Percentiles rank a stretch among this genome's conserved stretches.
phyloP scores from a whole-genome alignment of 2,797 vertebrate species.

The Ciconia nigra region DNA sequence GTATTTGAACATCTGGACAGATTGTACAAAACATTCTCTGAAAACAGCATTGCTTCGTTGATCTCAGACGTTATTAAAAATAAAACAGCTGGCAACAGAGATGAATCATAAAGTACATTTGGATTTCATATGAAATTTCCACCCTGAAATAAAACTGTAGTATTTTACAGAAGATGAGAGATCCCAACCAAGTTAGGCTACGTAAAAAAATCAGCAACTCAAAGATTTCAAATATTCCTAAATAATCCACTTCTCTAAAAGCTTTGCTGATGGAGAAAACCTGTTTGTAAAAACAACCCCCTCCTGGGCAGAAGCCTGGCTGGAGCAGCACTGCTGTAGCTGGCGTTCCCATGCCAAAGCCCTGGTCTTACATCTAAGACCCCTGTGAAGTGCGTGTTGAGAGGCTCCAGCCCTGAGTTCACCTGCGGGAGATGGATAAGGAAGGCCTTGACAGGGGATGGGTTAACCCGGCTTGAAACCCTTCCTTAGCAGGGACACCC shows the following conservation, averaged over 20 bases:
- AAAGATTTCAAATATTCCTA: neutral
- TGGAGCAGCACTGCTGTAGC: neutral
- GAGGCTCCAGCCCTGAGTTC: neutral
- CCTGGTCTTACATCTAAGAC: neutral
- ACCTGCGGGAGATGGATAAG: neutral
- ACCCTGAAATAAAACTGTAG: neutral
- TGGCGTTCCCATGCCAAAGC: neutral
- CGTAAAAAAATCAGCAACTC: neutral
- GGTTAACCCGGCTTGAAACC: neutral
- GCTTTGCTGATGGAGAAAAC: neutral
- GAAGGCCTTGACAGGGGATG: neutral
- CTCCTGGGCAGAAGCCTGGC: neutral
- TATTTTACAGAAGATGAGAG: neutral
- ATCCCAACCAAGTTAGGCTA: neutral
- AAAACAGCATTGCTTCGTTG: neutral
- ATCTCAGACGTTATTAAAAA: conserved; percentile 42
- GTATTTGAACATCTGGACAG: conserved; percentile 30
- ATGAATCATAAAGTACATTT: neutral
- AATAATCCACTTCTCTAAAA: neutral
- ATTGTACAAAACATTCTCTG: neutral
- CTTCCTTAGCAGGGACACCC: neutral
- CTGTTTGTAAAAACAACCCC: neutral
- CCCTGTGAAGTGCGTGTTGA: rapidly evolving
- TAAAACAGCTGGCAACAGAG: conserved; percentile 29
- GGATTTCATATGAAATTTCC: conserved; percentile 1